These are phyloP conservation scores for Caenorhabditis tropicalis DNA, from an alignment of 1,140 invertebrate species.

Conservation along the genomic window DNA sequence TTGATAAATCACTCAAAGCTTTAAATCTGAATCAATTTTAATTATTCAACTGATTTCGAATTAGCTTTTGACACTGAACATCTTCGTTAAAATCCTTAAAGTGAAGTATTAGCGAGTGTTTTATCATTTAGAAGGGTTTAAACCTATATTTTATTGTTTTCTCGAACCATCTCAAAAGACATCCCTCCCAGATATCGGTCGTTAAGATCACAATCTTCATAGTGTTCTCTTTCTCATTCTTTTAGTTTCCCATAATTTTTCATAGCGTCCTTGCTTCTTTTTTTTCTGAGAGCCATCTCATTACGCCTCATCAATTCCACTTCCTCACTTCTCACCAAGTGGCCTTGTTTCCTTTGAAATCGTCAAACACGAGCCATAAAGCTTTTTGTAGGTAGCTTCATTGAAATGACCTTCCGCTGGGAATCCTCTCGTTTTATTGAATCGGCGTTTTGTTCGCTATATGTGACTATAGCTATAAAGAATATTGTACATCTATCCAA, in stretches of 20 bases:
- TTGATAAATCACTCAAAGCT: too few relatives aligned
- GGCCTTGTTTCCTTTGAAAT: background rate
- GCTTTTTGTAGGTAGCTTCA: slow-evolving; percentile 16
- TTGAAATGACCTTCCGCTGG: background rate
- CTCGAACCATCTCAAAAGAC: background rate
- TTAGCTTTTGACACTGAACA: too few relatives aligned
- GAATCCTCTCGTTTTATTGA: background rate
- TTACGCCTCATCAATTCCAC: slow-evolving; percentile 4
- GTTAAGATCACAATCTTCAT: background rate
- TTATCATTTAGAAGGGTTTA: too few relatives aligned
- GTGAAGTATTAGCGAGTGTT: too few relatives aligned
- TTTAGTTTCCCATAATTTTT: background rate
- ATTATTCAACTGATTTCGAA: too few relatives aligned
- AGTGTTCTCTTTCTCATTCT: background rate
- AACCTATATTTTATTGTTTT: too few relatives aligned
- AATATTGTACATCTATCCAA: background rate
- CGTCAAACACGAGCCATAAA: slow-evolving; percentile 30
- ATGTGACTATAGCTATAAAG: background rate
- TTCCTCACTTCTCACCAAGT: background rate
- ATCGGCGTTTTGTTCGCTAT: background rate
- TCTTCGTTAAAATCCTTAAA: too few relatives aligned
- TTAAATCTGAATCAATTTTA: too few relatives aligned
- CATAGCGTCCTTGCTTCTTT: background rate
- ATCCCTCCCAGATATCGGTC: background rate
- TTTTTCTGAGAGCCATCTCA: background rate